Percentiles rank a stretch among this genome's conserved stretches.
Evolutionary conservation across 2,888 invertebrate genomes (phyloP).

Genomic region (Ectobius pallidus): DNA sequence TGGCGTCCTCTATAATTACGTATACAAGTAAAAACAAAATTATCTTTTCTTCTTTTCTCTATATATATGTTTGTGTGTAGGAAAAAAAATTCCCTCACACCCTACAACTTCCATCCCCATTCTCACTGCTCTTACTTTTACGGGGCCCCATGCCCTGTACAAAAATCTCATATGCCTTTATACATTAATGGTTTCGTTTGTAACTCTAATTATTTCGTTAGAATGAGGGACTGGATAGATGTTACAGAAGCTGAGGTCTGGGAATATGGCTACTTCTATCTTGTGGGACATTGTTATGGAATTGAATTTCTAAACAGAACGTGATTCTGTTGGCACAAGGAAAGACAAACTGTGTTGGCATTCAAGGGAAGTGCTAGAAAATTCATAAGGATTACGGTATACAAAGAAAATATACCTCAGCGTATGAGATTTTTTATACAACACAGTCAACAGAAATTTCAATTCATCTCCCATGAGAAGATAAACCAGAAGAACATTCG

Average conservation of each 20-base stretch:
- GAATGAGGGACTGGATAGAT: constrained; percentile 8
- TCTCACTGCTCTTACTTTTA: constrained; percentile 18
- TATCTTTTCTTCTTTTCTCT: constrained; percentile 29
- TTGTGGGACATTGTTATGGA: constrained; percentile 6
- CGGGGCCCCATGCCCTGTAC: constrained; percentile 23
- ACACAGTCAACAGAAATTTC: too few species aligned
- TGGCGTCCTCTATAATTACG: constrained; percentile 27
- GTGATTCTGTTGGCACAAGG: background rate
- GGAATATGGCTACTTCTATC: constrained; percentile 1
- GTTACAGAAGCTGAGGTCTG: constrained; percentile 6
- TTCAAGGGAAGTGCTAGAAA: background rate
- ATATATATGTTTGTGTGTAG: background rate
- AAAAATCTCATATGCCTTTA: constrained; percentile 32
- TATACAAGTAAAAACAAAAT: constrained; percentile 32
- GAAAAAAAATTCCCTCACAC: constrained; percentile 6
- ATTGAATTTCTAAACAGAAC: constrained; percentile 12
- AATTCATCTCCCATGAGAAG: too few species aligned
- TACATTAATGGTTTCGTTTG: constrained; percentile 33
- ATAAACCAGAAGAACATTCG: too few species aligned
- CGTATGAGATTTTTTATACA: too few species aligned
- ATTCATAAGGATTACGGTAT: background rate
- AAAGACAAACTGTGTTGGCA: background rate
- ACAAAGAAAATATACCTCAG: background rate
- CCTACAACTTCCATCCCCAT: background rate
- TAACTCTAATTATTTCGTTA: constrained; percentile 31